Conservation (phyloP, 1,140 invertebrate species). For the Ceratina australensis region DNA sequence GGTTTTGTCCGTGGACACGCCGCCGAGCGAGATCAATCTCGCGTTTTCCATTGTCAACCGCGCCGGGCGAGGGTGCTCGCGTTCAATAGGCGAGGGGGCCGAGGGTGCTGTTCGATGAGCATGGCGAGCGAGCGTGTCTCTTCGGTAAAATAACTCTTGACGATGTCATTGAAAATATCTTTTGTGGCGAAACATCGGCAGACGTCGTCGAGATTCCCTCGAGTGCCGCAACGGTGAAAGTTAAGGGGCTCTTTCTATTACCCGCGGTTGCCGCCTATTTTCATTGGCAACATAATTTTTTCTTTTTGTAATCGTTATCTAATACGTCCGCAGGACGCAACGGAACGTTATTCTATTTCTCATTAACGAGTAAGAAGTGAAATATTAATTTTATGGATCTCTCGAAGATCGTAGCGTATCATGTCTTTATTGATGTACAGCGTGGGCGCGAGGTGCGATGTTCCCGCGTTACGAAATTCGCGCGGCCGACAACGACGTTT, state of each 20-base stretch:
- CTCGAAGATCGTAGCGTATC: too few relatives aligned
- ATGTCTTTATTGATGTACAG: too few relatives aligned
- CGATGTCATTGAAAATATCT: constrained; percentile 17
- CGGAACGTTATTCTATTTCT: too few relatives aligned
- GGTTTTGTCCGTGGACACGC: constrained; percentile 44
- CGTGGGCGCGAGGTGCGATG: neutral
- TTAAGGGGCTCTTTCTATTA: neutral
- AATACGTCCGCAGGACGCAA: too few relatives aligned
- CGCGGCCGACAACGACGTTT: constrained; percentile 15
- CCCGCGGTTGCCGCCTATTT: neutral
- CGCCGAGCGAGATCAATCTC: constrained; percentile 29
- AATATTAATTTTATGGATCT: too few relatives aligned
- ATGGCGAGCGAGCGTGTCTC: neutral
- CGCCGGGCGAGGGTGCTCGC: constrained; percentile 21
- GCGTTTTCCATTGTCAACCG: constrained; percentile 30
- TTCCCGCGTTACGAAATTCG: neutral
- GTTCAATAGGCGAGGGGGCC: constrained; percentile 22
- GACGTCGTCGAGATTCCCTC: constrained; percentile 7
- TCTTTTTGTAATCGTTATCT: too few relatives aligned
- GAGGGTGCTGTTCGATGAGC: constrained; percentile 2
- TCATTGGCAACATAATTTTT: neutral
- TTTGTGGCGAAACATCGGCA: constrained; percentile 27
- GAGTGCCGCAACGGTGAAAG: neutral
- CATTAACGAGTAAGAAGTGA: too few relatives aligned
- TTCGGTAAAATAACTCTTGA: constrained; percentile 23